These are phyloP conservation scores for Paracanthobrama guichenoti DNA, from an alignment of 2,113 vertebrate genomes.

Conservation along the genomic window DNA sequence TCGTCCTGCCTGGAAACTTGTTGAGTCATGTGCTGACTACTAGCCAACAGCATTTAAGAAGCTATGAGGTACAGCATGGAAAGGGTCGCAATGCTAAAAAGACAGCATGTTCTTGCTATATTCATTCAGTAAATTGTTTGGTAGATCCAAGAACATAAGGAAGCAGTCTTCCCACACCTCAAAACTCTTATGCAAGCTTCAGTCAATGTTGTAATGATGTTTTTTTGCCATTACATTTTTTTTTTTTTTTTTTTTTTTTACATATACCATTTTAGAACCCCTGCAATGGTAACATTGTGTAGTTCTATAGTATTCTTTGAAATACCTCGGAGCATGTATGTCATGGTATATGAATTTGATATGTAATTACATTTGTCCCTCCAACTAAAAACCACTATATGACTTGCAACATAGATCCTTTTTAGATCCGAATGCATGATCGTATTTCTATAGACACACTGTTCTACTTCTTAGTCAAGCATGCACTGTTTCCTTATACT, in stretches of 20 bases:
- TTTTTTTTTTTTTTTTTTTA: too few relatives aligned
- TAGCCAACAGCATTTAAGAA: background rate
- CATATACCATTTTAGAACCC: background rate
- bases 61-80: background rate
- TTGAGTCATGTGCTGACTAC: constrained; percentile 29
- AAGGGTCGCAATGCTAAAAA: background rate
- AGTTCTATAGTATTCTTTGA: background rate
- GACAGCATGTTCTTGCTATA: background rate
- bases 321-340: background rate
- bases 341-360: background rate
- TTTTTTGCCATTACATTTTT: background rate
- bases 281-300: background rate
- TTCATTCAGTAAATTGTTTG: too few relatives aligned
- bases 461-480: background rate
- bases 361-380: background rate
- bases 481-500: background rate
- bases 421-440: background rate
- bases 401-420: background rate
- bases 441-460: background rate
- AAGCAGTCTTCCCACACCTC: background rate
- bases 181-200: background rate
- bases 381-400: background rate
- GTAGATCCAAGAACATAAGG: background rate
- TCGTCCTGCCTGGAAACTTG: constrained; percentile 24
- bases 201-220: background rate